Conservation (phyloP, 92 coral and sea anemone genomes). For the Phymanthus crucifer region DNA sequence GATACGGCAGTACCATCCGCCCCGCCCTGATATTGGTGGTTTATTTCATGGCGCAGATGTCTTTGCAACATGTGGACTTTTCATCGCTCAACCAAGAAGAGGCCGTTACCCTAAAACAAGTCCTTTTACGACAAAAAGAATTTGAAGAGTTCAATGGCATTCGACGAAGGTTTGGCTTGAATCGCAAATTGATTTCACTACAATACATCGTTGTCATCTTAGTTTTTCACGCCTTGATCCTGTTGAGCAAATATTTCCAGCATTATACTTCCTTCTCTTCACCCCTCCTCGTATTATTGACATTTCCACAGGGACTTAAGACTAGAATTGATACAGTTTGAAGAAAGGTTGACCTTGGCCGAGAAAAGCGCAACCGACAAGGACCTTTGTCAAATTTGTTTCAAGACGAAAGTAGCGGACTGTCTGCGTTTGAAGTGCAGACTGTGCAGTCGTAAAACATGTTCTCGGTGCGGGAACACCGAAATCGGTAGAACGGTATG, state of each 20-base stretch:
- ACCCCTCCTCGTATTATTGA: no score
- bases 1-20: background rate
- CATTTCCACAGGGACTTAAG: conserved; percentile 13
- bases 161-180: conserved; percentile 27
- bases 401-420: conserved; percentile 29
- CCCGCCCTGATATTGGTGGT: background rate
- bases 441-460: conserved; percentile 19
- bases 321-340: conserved; percentile 12
- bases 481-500: conserved; percentile 1
- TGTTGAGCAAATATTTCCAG: no score
- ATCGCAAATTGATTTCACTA: no score
- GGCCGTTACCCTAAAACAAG: background rate
- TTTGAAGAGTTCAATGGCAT: conserved; percentile 15
- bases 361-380: conserved; percentile 10
- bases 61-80: conserved; percentile 9
- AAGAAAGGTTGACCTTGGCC: conserved; percentile 10
- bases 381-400: conserved; percentile 26
- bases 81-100: conserved; percentile 22
- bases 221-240: no score
- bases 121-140: conserved; percentile 16
- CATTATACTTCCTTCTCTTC: no score
- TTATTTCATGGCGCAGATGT: background rate
- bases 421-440: conserved; percentile 16
- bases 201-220: no score
- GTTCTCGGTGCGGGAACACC: conserved; percentile 14